A percentile compares a stretch with the other conserved stretches of the same genome.
phyloP scores from a whole-genome alignment of 2,113 vertebrate genomes.

The Sinocyclocheilus rhinocerous region DNA sequence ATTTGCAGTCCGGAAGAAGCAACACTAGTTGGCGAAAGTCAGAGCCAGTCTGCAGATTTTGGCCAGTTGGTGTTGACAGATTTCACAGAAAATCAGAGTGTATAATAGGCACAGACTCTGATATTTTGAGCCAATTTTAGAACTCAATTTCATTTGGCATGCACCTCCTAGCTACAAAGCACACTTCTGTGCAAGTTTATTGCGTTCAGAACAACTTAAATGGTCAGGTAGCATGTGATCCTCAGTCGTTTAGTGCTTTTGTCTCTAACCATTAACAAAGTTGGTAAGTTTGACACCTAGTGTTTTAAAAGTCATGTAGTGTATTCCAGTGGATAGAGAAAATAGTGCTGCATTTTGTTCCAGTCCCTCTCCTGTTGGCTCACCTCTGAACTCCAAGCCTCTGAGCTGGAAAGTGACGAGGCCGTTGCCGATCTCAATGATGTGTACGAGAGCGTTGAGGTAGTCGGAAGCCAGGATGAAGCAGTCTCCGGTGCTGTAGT shows the following conservation, averaged over 20 bases:
- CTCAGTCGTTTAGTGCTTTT: background rate
- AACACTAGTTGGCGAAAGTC: no score
- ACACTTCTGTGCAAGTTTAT: background rate
- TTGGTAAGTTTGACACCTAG: background rate
- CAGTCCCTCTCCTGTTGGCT: constrained; percentile 51
- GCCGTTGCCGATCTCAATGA: constrained; percentile 91
- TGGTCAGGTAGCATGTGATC: background rate
- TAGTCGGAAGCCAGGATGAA: constrained; percentile 92
- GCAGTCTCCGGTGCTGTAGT: constrained; percentile 87
- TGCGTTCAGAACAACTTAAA: background rate
- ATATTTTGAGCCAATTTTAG: background rate
- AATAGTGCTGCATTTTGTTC: background rate
- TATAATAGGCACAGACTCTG: background rate
- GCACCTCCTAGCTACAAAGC: background rate
- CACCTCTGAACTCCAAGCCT: constrained; percentile 90
- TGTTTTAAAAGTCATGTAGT: background rate
- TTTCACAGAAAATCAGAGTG: no score
- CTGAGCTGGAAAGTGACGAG: constrained; percentile 90
- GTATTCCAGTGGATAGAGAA: background rate
- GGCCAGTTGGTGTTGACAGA: no score
- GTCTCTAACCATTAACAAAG: background rate
- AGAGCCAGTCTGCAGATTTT: no score
- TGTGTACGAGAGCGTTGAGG: constrained; percentile 91
- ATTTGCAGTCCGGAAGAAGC: no score
- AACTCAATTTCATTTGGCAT: background rate